Percentiles rank a stretch among this genome's conserved stretches.
These are phyloP conservation scores for Xiphorhynchus elegans DNA, from an alignment of 2,113 vertebrate genomes.

Conservation along the genomic window DNA sequence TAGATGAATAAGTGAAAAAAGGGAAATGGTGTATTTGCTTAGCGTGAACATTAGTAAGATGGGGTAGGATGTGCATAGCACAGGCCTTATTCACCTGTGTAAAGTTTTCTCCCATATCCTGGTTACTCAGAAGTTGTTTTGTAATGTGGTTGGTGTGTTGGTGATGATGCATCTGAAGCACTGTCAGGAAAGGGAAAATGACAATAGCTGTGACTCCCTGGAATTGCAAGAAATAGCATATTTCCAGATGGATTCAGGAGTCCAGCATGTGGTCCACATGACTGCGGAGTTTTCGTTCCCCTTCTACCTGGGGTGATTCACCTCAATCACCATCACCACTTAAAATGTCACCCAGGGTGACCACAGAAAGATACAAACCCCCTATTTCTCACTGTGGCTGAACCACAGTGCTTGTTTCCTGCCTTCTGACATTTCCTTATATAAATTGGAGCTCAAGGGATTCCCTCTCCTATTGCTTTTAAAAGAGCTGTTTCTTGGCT, in stretches of 20 bases:
- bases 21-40: not conserved
- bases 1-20: not conserved
- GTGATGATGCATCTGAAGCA: not conserved
- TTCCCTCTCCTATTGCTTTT: not conserved
- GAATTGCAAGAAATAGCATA: not conserved
- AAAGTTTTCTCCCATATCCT: not conserved
- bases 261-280: fast-evolving
- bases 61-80: not conserved
- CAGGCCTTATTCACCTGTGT: not conserved
- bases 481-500: not conserved
- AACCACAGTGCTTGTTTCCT: not conserved
- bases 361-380: not conserved
- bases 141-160: not conserved
- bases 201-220: not conserved
- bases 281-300: not conserved
- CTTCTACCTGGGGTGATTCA: not conserved
- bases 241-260: not conserved
- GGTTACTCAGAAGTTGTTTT: not conserved
- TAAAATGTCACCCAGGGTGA: not conserved
- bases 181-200: not conserved
- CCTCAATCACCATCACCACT: not conserved
- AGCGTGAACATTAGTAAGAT: not conserved
- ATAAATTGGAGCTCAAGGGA: not conserved
- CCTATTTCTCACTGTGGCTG: not conserved
- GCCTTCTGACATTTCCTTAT: not conserved